Conservation (phyloP, 35 echinoderm and acorn worm genomes). For the Acanthaster planci region DNA sequence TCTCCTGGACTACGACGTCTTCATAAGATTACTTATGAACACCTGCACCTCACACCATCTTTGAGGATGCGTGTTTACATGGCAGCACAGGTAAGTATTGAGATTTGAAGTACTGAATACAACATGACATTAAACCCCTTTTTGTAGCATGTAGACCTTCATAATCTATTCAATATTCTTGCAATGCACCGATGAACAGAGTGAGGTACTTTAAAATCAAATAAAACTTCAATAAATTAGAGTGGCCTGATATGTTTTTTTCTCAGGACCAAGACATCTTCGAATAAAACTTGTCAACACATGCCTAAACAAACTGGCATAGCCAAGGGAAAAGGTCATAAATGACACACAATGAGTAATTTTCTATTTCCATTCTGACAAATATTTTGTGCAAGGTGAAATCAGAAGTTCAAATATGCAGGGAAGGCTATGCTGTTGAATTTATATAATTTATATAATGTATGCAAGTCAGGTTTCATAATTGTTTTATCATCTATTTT, state of each 20-base stretch:
- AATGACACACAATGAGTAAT: no score
- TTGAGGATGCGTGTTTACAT: conserved; percentile 50
- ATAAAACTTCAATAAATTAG: neutral
- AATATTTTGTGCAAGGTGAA: neutral
- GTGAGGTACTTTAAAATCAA: neutral
- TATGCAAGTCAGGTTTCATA: no score
- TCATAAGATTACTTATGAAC: conserved; percentile 48
- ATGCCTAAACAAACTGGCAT: no score
- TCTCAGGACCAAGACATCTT: neutral
- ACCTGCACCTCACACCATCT: conserved; percentile 23
- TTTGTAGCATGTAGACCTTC: neutral
- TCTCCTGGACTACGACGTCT: conserved; percentile 12
- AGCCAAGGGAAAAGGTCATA: no score
- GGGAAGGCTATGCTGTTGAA: no score
- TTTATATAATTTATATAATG: no score
- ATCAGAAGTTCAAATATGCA: no score
- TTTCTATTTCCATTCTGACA: neutral
- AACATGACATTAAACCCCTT: neutral
- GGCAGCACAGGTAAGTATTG: conserved; percentile 52
- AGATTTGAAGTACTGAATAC: neutral
- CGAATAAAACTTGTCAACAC: neutral
- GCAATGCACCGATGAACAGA: neutral
- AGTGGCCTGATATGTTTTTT: neutral
- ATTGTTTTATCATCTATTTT: no score
- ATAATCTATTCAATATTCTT: neutral